phyloP scores from a whole-genome alignment of 2,797 vertebrate species.

The Enteromius mattozi region DNA sequence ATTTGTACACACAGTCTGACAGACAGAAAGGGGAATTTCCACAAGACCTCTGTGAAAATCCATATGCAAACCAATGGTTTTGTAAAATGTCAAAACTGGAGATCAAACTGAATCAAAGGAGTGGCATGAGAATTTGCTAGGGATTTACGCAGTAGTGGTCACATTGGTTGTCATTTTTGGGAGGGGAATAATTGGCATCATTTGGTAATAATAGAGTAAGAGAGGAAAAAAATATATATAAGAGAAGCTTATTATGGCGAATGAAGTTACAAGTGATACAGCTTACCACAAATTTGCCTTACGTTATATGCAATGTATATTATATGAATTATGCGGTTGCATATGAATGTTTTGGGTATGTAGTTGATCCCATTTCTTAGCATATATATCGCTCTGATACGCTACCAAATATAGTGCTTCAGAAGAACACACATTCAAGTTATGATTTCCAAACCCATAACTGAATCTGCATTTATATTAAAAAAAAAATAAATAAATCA shows the following conservation, averaged over 20 bases:
- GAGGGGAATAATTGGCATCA: conserved; percentile 49
- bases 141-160: conserved; percentile 50
- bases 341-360: conserved; percentile 27
- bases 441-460: background rate
- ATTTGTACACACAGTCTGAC: conserved; percentile 29
- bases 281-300: conserved; percentile 40
- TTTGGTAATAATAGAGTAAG: conserved; percentile 47
- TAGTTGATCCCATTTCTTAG: background rate
- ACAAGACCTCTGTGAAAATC: conserved; percentile 48
- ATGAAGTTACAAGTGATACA: conserved; percentile 40
- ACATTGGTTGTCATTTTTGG: conserved; percentile 52
- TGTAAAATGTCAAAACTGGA: conserved; percentile 45
- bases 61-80: conserved; percentile 44
- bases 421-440: background rate
- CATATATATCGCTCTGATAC: background rate
- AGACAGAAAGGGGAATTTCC: conserved; percentile 41
- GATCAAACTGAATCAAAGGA: conserved; percentile 44
- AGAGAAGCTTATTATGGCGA: conserved; percentile 35
- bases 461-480: background rate
- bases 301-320: conserved; percentile 30
- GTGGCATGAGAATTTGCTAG: conserved; percentile 11
- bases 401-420: background rate
- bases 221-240: conserved; percentile 1
- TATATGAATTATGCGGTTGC: conserved; percentile 24
- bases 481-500: background rate